Percentiles rank a stretch among this genome's conserved stretches.
Conservation (phyloP, 1,140 invertebrate genomes). For the Acromyrmex echinatior region DNA sequence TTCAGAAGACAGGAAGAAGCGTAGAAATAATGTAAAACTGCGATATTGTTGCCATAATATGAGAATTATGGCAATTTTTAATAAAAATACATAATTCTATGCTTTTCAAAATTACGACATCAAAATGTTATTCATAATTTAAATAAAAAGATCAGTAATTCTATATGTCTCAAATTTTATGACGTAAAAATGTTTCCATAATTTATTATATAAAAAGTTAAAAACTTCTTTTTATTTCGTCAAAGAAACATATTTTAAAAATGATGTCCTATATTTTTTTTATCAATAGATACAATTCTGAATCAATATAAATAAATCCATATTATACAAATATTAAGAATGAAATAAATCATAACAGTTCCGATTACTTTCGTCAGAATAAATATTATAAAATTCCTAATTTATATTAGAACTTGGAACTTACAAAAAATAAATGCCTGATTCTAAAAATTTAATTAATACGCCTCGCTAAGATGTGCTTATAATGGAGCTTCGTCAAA, state of each 20-base stretch:
- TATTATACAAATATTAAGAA: not conserved
- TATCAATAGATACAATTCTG: not conserved
- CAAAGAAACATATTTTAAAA: not conserved
- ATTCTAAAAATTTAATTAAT: slow-evolving; percentile 40
- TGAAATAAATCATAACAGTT: not conserved
- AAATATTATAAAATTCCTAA: not conserved
- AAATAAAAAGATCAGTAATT: not conserved
- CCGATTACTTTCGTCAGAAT: not conserved
- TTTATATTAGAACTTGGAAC: not conserved
- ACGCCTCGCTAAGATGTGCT: not conserved
- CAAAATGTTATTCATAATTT: not conserved
- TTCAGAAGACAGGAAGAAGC: not conserved
- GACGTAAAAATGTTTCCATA: not conserved
- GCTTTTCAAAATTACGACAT: not conserved
- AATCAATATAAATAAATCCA: not conserved
- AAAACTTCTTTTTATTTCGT: not conserved
- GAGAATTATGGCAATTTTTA: not conserved
- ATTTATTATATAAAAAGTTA: not conserved
- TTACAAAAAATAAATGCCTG: slow-evolving; percentile 1
- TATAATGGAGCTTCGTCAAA: slow-evolving; percentile 40
- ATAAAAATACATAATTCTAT: not conserved
- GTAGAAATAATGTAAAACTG: not conserved
- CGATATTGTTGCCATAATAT: not conserved
- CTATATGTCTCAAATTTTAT: not conserved
- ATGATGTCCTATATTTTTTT: not conserved